A percentile compares a stretch with the other conserved stretches of the same genome.
Conservation (phyloP, 2,113 vertebrate genomes). For the Ondatra zibethicus region DNA sequence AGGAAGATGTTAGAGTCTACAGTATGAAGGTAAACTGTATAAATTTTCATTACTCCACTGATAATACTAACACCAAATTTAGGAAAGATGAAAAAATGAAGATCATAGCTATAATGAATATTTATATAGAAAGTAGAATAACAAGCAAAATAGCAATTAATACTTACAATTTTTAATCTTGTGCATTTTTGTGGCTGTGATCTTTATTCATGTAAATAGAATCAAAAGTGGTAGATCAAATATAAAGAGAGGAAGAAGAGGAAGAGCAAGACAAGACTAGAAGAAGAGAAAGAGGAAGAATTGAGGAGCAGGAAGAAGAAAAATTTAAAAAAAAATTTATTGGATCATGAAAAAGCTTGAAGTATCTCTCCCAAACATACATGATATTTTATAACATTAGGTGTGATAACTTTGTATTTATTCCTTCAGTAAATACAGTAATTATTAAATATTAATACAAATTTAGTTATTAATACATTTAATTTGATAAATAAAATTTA, state of each 20-base stretch:
- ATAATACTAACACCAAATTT: not conserved
- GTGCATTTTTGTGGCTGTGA: not conserved
- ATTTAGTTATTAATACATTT: not conserved
- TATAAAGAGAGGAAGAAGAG: not conserved
- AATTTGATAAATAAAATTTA: not conserved
- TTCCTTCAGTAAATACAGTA: not conserved
- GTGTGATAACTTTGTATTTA: not conserved
- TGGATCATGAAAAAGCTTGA: not conserved
- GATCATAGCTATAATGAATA: too few species aligned
- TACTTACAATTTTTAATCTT: not conserved
- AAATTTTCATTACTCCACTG: not conserved
- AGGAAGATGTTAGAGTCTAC: rapidly evolving
- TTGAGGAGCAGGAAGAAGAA: too few species aligned
- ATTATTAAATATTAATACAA: not conserved
- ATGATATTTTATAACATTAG: not conserved
- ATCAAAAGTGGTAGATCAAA: not conserved
- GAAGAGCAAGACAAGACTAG: too few species aligned
- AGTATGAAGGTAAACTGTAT: not conserved
- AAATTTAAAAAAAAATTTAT: not conserved
- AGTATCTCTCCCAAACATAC: not conserved
- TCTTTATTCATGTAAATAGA: not conserved
- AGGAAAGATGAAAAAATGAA: not conserved
- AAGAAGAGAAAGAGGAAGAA: not conserved
- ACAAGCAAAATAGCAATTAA: not conserved
- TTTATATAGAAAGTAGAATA: not conserved